Evolutionary conservation across 2,888 invertebrate genomes (phyloP).

Genomic region (Dryadula phaetusa): DNA sequence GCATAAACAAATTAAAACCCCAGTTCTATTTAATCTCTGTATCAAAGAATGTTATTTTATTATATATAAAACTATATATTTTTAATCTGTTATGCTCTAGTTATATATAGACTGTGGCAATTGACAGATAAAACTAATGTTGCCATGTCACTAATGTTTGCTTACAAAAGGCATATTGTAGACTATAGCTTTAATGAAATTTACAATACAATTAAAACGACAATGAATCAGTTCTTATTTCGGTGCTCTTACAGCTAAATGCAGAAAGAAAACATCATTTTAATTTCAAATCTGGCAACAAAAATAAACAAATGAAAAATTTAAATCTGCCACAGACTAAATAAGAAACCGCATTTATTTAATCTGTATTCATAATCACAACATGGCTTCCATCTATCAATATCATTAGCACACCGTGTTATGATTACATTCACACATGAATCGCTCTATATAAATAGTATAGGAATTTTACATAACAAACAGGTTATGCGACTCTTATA

Average conservation of each 20-base stretch:
- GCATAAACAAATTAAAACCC: not conserved
- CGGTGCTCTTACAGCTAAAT: constrained; percentile 11
- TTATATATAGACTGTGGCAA: constrained; percentile 11
- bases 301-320: not conserved
- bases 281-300: constrained; percentile 6
- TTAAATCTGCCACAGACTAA: constrained; percentile 17
- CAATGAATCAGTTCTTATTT: constrained; percentile 17
- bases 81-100: constrained; percentile 19
- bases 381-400: constrained; percentile 14
- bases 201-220: not conserved
- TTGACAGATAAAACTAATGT: not conserved
- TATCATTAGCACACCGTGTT: constrained; percentile 14
- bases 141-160: not conserved
- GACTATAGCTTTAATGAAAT: not conserved
- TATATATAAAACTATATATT: constrained; percentile 14
- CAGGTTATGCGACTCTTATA: not conserved
- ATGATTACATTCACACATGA: constrained; percentile 4
- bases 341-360: constrained; percentile 8
- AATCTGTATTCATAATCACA: constrained; percentile 12
- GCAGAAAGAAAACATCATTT: not conserved
- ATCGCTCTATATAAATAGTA: constrained; percentile 19
- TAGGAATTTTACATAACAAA: constrained; percentile 18
- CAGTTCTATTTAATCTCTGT: not conserved
- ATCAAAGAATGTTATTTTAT: not conserved
- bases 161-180: not conserved